phyloP scores from a whole-genome alignment of 2,888 invertebrate genomes.

The Acrobasis consociella region DNA sequence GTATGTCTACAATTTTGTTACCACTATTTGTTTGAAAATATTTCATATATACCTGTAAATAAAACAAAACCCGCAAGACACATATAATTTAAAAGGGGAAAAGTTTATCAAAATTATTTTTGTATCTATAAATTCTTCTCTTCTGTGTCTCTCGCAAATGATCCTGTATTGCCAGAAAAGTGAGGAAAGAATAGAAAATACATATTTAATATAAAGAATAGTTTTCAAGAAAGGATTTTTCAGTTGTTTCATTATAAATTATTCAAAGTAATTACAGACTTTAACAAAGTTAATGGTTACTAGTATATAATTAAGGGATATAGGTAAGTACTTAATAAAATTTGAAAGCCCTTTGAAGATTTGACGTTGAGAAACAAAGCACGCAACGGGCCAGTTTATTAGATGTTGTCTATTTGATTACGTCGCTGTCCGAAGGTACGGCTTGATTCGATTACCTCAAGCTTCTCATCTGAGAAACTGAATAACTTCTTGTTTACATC shows the following conservation, averaged over 20 bases:
- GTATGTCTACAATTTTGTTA: neutral
- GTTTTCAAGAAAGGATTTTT: too few species aligned
- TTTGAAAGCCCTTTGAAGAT: constrained; percentile 17
- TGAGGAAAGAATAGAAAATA: too few species aligned
- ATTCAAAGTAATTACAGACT: neutral
- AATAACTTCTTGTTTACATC: constrained; percentile 11
- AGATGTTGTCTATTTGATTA: constrained; percentile 18
- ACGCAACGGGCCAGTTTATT: constrained; percentile 19
- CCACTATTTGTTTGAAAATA: neutral
- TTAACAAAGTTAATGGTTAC: neutral
- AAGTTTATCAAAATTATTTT: too few species aligned
- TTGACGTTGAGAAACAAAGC: constrained; percentile 22
- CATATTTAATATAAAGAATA: too few species aligned
- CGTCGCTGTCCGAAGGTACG: constrained; percentile 13
- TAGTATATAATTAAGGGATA: neutral
- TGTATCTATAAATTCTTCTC: too few species aligned
- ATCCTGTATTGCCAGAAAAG: too few species aligned
- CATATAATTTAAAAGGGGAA: too few species aligned
- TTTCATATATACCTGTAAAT: too few species aligned
- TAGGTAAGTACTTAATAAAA: constrained; percentile 6
- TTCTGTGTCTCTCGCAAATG: too few species aligned
- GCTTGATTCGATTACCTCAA: constrained; percentile 15
- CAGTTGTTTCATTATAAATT: too few species aligned
- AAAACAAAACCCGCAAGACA: too few species aligned
- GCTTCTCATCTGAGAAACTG: constrained; percentile 19